These are phyloP conservation scores for Mesodorylaimus sp. DNA, from an alignment of 2,888 invertebrate species.

Conservation along the genomic window DNA sequence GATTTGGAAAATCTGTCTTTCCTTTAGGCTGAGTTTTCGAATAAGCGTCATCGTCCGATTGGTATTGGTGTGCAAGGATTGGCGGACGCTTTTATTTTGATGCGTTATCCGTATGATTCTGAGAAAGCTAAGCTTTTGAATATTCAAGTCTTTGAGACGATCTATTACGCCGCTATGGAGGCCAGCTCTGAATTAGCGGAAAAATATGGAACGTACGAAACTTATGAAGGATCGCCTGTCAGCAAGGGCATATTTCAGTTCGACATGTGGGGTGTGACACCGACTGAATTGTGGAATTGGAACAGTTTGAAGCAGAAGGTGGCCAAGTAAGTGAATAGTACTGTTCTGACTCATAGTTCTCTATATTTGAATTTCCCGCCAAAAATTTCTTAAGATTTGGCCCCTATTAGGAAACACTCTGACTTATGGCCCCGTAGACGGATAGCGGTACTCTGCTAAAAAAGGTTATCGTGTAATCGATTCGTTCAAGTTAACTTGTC, in stretches of 20 bases:
- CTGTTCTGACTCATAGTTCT: too few species aligned
- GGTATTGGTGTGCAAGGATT: slow-evolving; percentile 11
- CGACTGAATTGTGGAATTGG: slow-evolving; percentile 65
- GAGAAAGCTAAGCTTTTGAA: slow-evolving; percentile 7
- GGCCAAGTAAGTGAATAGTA: slow-evolving; percentile 39
- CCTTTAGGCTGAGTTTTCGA: not conserved
- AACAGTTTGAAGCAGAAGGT: slow-evolving; percentile 57
- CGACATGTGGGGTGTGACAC: slow-evolving; percentile 9
- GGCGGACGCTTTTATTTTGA: slow-evolving; percentile 7
- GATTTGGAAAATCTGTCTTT: not conserved
- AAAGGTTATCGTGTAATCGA: too few species aligned
- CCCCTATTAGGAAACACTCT: too few species aligned
- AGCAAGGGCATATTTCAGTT: slow-evolving; percentile 9
- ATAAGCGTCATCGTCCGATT: slow-evolving; percentile 6
- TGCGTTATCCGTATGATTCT: slow-evolving; percentile 6
- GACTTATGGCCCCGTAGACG: too few species aligned
- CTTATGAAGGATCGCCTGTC: slow-evolving; percentile 10
- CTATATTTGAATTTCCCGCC: too few species aligned
- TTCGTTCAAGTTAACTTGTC: too few species aligned
- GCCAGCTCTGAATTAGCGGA: slow-evolving; percentile 8
- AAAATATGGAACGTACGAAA: slow-evolving; percentile 5
- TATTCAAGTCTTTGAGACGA: slow-evolving; percentile 9
- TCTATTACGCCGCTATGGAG: slow-evolving; percentile 8
- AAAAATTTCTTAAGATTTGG: too few species aligned
- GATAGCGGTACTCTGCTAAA: too few species aligned